Conservation (phyloP, 2,797 vertebrate genomes). For the Mormyrus hasselquistii region DNA sequence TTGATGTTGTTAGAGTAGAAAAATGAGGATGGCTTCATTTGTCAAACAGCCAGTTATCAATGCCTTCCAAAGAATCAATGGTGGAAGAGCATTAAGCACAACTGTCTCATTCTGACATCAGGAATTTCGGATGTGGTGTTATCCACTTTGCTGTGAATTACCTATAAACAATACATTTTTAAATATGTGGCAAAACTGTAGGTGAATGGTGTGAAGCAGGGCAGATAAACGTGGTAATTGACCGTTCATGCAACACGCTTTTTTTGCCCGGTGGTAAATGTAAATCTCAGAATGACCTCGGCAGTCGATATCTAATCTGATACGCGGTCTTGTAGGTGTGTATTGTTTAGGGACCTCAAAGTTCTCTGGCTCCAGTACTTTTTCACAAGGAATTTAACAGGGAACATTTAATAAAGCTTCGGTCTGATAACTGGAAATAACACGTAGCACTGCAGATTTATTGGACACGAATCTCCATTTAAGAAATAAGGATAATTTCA, state of each 20-base stretch:
- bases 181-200: not conserved
- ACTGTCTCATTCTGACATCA: not conserved
- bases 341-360: not conserved
- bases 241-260: slow-evolving; percentile 7
- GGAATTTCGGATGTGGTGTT: not conserved
- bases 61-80: not conserved
- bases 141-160: not conserved
- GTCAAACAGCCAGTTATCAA: not conserved
- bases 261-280: slow-evolving; percentile 13
- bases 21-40: not conserved
- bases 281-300: slow-evolving; percentile 14
- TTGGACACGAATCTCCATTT: not conserved
- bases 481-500: not conserved
- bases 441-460: not conserved
- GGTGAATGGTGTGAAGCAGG: not conserved
- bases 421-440: not conserved
- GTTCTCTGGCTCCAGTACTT: not conserved
- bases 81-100: not conserved
- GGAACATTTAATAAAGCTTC: not conserved
- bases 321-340: slow-evolving; percentile 4
- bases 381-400: not conserved
- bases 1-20: not conserved
- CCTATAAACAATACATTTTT: not conserved
- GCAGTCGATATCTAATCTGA: slow-evolving; percentile 29
- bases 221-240: not conserved